Conservation (phyloP, 1,140 invertebrate genomes). For the Galleria mellonella region DNA sequence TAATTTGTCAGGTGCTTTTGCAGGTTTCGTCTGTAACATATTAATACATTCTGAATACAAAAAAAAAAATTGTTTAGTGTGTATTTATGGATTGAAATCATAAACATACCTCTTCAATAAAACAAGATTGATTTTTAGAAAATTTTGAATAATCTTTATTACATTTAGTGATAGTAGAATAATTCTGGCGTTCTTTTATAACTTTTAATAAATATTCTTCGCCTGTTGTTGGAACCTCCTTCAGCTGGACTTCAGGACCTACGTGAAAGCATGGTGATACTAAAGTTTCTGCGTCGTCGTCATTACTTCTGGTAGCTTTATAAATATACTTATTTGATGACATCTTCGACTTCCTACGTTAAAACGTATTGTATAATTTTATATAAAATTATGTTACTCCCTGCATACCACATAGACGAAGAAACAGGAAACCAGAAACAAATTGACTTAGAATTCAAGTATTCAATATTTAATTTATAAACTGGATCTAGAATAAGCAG, state of each 20-base stretch:
- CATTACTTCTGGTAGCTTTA: constrained; percentile 17
- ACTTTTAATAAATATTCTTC: constrained; percentile 59
- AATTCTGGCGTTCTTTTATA: constrained; percentile 48
- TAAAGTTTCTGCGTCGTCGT: constrained; percentile 25
- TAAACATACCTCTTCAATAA: constrained; percentile 41
- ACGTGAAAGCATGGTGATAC: constrained; percentile 46
- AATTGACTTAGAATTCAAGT: too few relatives aligned
- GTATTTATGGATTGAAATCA: neutral
- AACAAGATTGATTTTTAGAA: constrained; percentile 45
- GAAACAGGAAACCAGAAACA: too few relatives aligned
- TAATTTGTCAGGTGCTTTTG: constrained; percentile 39
- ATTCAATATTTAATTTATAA: too few relatives aligned
- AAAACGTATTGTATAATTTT: too few relatives aligned
- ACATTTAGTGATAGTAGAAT: constrained; percentile 35
- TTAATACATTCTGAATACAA: constrained; percentile 1
- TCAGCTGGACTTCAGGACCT: constrained; percentile 36
- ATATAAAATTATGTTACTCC: too few relatives aligned
- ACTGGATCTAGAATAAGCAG: too few relatives aligned
- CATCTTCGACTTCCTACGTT: constrained; percentile 13
- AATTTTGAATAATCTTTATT: constrained; percentile 42
- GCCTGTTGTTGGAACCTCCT: constrained; percentile 48
- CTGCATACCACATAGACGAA: too few relatives aligned
- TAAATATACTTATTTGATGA: constrained; percentile 22
- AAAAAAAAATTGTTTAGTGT: constrained; percentile 3
- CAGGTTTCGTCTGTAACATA: constrained; percentile 31